Evolutionary conservation across 2,797 vertebrate genomes (phyloP).

Genomic region (Caiman crocodilus): DNA sequence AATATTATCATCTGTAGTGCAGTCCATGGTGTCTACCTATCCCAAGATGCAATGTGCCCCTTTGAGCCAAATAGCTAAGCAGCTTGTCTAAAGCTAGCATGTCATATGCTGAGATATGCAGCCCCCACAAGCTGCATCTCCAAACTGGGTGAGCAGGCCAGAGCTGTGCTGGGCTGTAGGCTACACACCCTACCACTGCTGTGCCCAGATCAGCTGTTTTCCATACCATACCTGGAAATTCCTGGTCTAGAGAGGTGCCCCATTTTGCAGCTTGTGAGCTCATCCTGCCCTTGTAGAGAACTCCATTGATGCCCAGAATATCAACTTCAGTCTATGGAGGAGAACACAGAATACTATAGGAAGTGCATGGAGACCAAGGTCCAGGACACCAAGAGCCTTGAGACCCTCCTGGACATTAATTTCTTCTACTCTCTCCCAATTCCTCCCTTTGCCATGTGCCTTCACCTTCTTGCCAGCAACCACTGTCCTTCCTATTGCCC

Average conservation of each 20-base stretch:
- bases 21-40: neutral
- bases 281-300: constrained; percentile 79
- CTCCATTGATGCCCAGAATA: constrained; percentile 73
- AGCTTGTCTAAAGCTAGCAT: neutral
- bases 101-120: neutral
- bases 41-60: neutral
- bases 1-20: neutral
- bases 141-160: no score
- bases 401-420: neutral
- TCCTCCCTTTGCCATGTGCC: neutral
- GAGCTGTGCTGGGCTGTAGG: rapidly evolving
- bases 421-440: neutral
- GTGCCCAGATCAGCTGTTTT: no score
- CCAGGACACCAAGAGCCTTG: neutral
- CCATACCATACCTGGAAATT: constrained; percentile 51
- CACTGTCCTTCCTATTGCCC: no score
- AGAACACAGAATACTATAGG: neutral
- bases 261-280: neutral
- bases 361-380: rapidly evolving
- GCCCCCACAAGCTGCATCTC: neutral
- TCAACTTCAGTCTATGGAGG: constrained; percentile 72
- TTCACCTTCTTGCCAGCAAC: neutral
- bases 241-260: neutral
- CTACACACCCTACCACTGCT: rapidly evolving
- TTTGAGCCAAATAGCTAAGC: neutral